Evolutionary conservation across 2,797 vertebrate genomes (phyloP).

Genomic region (Spinus pinus): DNA sequence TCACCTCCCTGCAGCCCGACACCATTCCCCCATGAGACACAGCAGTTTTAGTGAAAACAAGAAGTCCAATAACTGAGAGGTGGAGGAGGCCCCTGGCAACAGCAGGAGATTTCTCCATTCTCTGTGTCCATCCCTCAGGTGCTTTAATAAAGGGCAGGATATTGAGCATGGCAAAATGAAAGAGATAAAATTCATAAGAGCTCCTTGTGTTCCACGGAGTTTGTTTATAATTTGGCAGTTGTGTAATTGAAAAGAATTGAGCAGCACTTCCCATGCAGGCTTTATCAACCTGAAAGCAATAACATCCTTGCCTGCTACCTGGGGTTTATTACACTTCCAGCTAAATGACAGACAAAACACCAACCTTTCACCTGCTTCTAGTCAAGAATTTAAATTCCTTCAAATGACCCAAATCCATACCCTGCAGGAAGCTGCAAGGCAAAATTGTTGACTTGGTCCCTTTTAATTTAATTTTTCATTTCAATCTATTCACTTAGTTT

Average conservation of each 20-base stretch:
- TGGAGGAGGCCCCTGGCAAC: not conserved
- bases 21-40: not conserved
- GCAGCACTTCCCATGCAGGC: not conserved
- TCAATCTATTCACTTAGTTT: not conserved
- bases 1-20: not conserved
- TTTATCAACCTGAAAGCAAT: slow-evolving; percentile 17
- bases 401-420: not conserved
- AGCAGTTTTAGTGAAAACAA: not conserved
- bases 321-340: slow-evolving; percentile 1
- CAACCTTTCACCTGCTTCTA: not conserved
- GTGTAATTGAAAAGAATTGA: slow-evolving; percentile 12
- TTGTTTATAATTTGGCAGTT: not conserved
- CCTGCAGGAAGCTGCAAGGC: not conserved
- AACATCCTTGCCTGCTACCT: not conserved
- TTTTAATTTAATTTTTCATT: not conserved
- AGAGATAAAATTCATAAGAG: slow-evolving; percentile 17
- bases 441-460: not conserved
- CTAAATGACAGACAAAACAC: not conserved
- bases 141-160: slow-evolving; percentile 57
- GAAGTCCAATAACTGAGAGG: not conserved
- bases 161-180: not conserved
- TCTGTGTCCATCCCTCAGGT: not conserved
- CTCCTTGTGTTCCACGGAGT: not conserved
- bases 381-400: not conserved
- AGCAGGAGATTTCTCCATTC: not conserved